Conservation (phyloP, 2,113 vertebrate species). For the Heterotis niloticus region DNA sequence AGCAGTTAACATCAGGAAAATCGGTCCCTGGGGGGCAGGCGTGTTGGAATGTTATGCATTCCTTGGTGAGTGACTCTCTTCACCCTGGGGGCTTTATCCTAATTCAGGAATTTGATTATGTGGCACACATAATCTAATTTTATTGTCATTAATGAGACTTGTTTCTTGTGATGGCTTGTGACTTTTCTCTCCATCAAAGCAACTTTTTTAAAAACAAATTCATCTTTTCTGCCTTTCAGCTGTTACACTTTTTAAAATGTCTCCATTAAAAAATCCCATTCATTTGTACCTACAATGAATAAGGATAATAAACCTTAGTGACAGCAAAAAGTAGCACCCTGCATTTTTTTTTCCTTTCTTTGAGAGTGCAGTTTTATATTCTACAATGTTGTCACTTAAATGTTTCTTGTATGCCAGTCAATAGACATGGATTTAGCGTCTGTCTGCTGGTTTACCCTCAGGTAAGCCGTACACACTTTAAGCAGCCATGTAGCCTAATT, state of each 20-base stretch:
- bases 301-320: conserved; percentile 52
- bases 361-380: no score
- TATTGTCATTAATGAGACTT: conserved; percentile 13
- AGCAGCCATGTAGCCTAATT: neutral
- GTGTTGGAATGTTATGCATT: neutral
- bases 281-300: conserved; percentile 43
- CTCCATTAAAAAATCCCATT: conserved; percentile 31
- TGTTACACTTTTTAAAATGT: neutral
- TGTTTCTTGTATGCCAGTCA: neutral
- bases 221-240: neutral
- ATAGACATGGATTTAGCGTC: neutral
- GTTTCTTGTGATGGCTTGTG: neutral
- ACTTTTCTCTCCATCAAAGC: conserved; percentile 11
- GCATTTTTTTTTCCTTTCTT: neutral
- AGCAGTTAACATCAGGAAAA: neutral
- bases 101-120: neutral
- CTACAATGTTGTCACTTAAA: neutral
- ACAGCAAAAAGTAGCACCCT: neutral
- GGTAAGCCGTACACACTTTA: neutral
- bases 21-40: neutral
- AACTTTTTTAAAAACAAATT: neutral
- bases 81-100: neutral
- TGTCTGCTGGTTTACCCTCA: neutral
- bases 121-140: neutral
- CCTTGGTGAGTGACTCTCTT: neutral